Base-by-base conservation (phyloP, 2,888 invertebrate species). In the Dynastes maya region DNA sequence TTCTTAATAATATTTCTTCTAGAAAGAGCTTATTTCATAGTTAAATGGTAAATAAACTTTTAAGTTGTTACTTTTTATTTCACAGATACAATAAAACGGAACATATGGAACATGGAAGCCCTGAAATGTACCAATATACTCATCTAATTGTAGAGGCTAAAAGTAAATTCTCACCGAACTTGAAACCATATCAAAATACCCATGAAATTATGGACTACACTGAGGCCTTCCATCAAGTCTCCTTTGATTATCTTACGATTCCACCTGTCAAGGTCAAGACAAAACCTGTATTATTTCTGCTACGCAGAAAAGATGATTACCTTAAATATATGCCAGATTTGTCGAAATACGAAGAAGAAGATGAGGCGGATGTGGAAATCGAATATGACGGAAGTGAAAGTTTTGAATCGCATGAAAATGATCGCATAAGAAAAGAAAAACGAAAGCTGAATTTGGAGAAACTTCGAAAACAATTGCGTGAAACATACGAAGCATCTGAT, bases 141-240 rank as follows among this genome's bases (percentile, higher is more conserved):
- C 95, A 97, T 89, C 89, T 97, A 68, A 88, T 97, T 77, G 89
- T 95, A 45, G 97, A 96, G 90, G 95, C 94, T 0, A 96, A 94
- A 88, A 95, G 94, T 85, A 95, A 95, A 90, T 94, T 95, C 87
- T 95, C 95, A 0, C 89, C 92, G 6, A 94, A 92, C 82, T 90
- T 96, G 83, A 93, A 94, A 86, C 91, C 92, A 0, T 94, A 95
- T 82, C 88, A 92, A 11, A 91, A 93, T 80, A 94, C 95, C 0
- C 96, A 95, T 85, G 92, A 93, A 63, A 92, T 95, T 64, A 87
- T 97, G 78, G 95, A 95, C 84, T 92, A 92, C 75, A 91, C 97
- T 22, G 95, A 97, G 84, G 94, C 95, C 75, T 97, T 96, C 87
- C 94, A 94, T 78, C 95, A 95, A 84, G 92, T 97, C 78, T 91